These are phyloP conservation scores for Cynodonichthys magdalenae DNA, from an alignment of 2,797 vertebrate genomes.

Conservation along the genomic window DNA sequence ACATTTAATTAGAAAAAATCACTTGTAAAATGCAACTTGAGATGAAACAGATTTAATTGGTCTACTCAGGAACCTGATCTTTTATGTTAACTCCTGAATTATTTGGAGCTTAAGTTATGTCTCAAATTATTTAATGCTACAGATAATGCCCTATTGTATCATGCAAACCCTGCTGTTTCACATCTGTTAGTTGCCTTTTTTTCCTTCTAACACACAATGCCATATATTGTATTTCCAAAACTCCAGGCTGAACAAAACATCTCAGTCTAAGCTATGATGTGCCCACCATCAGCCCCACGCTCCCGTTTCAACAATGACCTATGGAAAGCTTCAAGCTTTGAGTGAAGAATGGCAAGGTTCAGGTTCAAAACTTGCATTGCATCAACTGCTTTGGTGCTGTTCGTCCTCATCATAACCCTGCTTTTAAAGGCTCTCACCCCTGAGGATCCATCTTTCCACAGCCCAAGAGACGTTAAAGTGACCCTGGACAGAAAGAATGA, in stretches of 20 bases:
- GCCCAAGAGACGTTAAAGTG: conserved; percentile 79
- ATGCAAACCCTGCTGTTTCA: not conserved
- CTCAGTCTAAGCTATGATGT: conserved; percentile 9
- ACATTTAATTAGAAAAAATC: no score
- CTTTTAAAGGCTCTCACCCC: conserved; percentile 88
- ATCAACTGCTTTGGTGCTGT: conserved; percentile 84
- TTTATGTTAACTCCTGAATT: no score
- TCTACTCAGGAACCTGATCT: no score
- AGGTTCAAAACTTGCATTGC: conserved; percentile 88
- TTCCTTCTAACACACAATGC: not conserved
- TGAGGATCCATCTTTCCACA: conserved; percentile 81
- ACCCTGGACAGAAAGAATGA: conserved; percentile 71
- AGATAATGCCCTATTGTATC: no score
- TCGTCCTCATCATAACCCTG: conserved; percentile 87
- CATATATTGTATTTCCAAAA: conserved; percentile 17
- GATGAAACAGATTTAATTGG: no score
- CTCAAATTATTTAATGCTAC: no score
- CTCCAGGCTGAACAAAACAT: conserved; percentile 31
- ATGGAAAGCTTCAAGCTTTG: conserved; percentile 27
- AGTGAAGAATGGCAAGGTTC: conserved; percentile 90
- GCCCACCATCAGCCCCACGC: conserved; percentile 8
- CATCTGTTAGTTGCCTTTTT: no score
- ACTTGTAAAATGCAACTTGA: no score
- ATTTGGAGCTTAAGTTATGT: no score
- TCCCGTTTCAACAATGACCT: conserved; percentile 51